Evolutionary conservation across 2,113 vertebrate genomes (phyloP).

Genomic region (Aix galericulata): DNA sequence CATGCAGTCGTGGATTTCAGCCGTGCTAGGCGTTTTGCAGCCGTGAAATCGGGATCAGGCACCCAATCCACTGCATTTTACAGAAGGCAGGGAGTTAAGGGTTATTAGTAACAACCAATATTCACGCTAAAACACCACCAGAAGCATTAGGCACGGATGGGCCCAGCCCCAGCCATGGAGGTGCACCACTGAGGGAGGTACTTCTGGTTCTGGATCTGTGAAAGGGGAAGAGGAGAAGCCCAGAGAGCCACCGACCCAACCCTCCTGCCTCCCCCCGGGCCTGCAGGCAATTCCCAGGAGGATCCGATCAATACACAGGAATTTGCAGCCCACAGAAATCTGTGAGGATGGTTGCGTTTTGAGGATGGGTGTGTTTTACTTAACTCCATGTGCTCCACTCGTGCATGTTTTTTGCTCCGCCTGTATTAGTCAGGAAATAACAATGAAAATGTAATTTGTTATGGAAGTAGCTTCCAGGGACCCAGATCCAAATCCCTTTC

Average conservation of each 20-base stretch:
- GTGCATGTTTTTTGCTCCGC: not conserved
- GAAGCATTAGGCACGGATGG: accelerated
- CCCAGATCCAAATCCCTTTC: not conserved
- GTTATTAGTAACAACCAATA: not conserved
- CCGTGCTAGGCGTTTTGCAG: not conserved
- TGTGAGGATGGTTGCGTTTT: not conserved
- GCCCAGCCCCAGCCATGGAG: not conserved
- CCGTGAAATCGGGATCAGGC: not conserved
- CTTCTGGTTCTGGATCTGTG: not conserved
- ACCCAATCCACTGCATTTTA: not conserved
- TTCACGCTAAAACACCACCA: not conserved
- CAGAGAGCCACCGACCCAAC: not conserved
- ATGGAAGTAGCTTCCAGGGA: not conserved
- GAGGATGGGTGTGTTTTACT: not conserved
- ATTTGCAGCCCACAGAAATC: not conserved
- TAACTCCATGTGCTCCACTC: not conserved
- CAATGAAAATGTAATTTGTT: conserved; percentile 14
- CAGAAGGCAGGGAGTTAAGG: not conserved
- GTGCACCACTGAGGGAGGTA: not conserved
- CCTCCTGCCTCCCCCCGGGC: not conserved
- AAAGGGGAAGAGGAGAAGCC: not conserved
- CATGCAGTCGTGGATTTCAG: not conserved
- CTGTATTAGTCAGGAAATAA: conserved; percentile 33
- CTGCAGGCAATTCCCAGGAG: not conserved
- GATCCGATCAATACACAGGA: not conserved